Conservation (phyloP, 2,113 vertebrate species). For the Willisornis vidua region DNA sequence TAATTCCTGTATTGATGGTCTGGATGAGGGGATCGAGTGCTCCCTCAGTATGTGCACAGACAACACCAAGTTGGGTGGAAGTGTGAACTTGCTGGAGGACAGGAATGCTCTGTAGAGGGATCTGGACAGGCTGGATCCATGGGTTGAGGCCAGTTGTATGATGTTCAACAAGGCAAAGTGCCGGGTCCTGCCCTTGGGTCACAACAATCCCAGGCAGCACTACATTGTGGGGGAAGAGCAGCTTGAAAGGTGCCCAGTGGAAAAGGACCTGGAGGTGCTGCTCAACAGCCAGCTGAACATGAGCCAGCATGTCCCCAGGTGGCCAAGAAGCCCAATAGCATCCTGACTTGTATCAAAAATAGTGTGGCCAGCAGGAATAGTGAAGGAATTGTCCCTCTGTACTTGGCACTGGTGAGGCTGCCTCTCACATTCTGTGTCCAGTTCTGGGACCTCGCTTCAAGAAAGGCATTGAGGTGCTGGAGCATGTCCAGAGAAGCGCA, state of each 20-base stretch:
- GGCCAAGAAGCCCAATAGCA: neutral
- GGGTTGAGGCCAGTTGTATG: neutral
- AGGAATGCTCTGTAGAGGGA: neutral
- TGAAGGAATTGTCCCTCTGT: neutral
- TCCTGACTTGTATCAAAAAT: neutral
- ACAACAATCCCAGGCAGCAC: neutral
- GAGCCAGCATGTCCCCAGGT: neutral
- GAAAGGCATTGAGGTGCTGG: neutral
- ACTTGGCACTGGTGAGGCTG: neutral
- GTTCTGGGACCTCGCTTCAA: neutral
- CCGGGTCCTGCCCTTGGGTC: neutral
- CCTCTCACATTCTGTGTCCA: neutral
- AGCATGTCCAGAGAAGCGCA: neutral
- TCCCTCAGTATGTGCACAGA: neutral
- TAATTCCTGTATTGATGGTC: neutral
- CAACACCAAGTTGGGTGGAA: accelerated
- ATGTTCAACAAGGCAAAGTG: neutral
- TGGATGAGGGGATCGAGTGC: accelerated
- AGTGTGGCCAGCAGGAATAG: neutral
- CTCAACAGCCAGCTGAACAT: neutral
- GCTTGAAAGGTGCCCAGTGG: neutral
- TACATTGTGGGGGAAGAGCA: neutral
- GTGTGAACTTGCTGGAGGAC: neutral
- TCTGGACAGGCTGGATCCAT: neutral
- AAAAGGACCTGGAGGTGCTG: neutral